Evolutionary conservation across 2,888 invertebrate genomes (phyloP).

Genomic region (Holacanthella duospinosa): DNA sequence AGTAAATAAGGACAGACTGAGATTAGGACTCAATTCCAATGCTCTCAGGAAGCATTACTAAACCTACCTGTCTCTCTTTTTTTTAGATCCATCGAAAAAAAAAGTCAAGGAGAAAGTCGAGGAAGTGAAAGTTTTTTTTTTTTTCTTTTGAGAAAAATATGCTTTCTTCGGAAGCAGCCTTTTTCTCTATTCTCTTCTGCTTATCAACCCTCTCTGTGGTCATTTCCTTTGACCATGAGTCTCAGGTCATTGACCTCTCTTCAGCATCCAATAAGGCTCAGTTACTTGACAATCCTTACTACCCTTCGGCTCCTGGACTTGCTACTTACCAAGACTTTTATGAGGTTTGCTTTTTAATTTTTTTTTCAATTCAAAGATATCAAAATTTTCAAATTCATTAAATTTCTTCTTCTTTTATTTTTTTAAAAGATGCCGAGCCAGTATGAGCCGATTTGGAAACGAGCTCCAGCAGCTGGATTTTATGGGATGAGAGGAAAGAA

Average conservation of each 20-base stretch:
- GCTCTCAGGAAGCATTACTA: too few species aligned
- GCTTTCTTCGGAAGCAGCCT: background rate
- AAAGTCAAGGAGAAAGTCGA: too few species aligned
- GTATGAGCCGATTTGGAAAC: conserved; percentile 16
- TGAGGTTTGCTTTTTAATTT: conserved; percentile 20
- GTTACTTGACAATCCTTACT: conserved; percentile 11
- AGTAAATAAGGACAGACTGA: too few species aligned
- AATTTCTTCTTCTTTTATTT: background rate
- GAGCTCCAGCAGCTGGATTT: conserved; percentile 34
- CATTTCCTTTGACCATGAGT: conserved; percentile 15
- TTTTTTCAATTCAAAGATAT: background rate
- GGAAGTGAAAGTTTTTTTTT: too few species aligned
- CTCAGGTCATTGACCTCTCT: conserved; percentile 2
- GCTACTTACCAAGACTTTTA: conserved; percentile 28
- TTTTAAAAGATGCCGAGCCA: conserved; percentile 10
- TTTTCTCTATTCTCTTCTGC: background rate
- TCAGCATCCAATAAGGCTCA: conserved; percentile 10
- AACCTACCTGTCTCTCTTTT: too few species aligned
- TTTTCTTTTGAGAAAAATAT: too few species aligned
- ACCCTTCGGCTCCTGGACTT: conserved; percentile 19
- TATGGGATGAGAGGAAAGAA: conserved; percentile 37
- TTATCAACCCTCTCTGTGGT: conserved; percentile 15
- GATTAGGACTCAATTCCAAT: too few species aligned
- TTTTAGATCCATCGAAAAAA: too few species aligned
- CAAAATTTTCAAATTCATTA: background rate